These are phyloP conservation scores for Phallusia fumigata DNA, from an alignment of 23 tunicate genomes.

Conservation along the genomic window DNA sequence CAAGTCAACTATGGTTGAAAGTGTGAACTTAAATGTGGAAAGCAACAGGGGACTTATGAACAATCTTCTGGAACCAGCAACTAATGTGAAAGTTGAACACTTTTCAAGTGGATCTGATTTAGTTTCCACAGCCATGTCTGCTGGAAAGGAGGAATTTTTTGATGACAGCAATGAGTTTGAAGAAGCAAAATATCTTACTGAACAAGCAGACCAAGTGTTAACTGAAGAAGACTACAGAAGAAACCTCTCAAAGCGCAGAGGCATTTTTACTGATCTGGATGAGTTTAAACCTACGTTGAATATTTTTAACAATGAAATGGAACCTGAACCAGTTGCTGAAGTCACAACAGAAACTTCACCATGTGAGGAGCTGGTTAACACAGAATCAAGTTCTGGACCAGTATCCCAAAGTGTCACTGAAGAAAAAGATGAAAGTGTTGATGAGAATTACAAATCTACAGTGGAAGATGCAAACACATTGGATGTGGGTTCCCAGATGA, in stretches of 20 bases:
- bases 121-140: not conserved
- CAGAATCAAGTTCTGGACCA: no score
- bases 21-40: no score
- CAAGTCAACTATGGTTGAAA: not conserved
- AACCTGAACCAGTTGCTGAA: no score
- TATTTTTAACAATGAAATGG: no score
- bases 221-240: not conserved
- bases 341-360: no score
- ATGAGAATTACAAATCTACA: no score
- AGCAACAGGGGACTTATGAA: not conserved
- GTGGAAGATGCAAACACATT: no score
- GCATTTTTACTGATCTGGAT: not conserved
- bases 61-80: not conserved
- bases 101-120: not conserved
- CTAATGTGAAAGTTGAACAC: not conserved
- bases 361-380: no score
- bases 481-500: no score
- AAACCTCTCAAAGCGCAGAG: not conserved
- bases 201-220: not conserved
- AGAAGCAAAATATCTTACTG: not conserved
- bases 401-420: no score
- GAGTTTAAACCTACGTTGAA: not conserved
- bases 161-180: not conserved
- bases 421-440: no score
- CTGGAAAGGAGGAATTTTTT: not conserved